Evolutionary conservation across 2,797 vertebrate species (phyloP).

Genomic region (Aphelocoma californica): DNA sequence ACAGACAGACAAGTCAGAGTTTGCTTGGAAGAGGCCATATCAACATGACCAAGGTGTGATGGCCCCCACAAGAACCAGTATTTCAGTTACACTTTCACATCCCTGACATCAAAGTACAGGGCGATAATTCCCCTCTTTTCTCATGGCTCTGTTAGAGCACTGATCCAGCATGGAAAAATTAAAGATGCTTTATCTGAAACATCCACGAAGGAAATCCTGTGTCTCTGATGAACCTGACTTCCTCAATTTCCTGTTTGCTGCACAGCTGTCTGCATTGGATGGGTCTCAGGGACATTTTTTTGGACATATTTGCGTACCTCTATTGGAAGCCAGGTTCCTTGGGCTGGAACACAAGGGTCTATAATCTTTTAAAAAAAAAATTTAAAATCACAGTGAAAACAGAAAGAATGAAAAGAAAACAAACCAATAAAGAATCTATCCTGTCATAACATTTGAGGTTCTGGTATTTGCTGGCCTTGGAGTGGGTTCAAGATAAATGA

Average conservation of each 20-base stretch:
- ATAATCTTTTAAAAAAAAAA: conserved; percentile 72
- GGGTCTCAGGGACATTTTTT: conserved; percentile 67
- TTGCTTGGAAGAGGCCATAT: background rate
- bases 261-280: conserved; percentile 72
- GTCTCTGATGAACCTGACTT: conserved; percentile 77
- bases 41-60: background rate
- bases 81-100: background rate
- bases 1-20: background rate
- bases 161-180: conserved; percentile 44
- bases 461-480: conserved; percentile 85
- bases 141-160: background rate
- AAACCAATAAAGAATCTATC: conserved; percentile 88
- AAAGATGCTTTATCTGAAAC: conserved; percentile 71
- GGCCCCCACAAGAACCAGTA: background rate
- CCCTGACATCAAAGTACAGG: background rate
- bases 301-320: conserved; percentile 74
- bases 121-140: background rate
- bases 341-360: conserved; percentile 76
- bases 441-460: conserved; percentile 85
- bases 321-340: conserved; percentile 74
- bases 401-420: conserved; percentile 92
- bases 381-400: conserved; percentile 77
- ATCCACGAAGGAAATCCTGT: conserved; percentile 73
- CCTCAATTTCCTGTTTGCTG: conserved; percentile 82
- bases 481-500: conserved; percentile 84